phyloP scores from a whole-genome alignment of 2,113 vertebrate genomes.

The Chionodraco myersi region DNA sequence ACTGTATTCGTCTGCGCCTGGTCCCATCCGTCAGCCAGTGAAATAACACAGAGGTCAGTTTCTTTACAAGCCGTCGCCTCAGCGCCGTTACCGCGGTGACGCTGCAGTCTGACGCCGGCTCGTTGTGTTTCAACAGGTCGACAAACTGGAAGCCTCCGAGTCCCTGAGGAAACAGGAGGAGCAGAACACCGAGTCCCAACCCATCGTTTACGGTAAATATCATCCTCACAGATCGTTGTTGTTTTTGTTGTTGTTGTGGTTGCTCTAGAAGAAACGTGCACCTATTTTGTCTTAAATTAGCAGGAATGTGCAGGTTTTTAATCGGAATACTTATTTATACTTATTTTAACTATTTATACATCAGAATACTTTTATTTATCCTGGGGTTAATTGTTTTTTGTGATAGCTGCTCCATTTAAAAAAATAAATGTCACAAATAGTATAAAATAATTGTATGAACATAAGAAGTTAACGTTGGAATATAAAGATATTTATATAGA shows the following conservation, averaged over 20 bases:
- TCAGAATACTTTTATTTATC: too few species aligned
- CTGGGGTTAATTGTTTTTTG: too few species aligned
- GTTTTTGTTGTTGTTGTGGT: not conserved
- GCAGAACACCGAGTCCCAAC: conserved; percentile 97
- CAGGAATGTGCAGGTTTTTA: too few species aligned
- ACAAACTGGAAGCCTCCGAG: conserved; percentile 97
- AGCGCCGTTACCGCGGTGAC: not conserved
- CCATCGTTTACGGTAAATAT: conserved; percentile 96
- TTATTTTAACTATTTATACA: too few species aligned
- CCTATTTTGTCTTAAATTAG: not conserved
- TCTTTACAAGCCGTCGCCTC: conserved; percentile 61
- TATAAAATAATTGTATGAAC: too few species aligned
- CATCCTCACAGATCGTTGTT: not conserved
- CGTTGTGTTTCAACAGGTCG: conserved; percentile 85
- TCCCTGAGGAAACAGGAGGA: conserved; percentile 99
- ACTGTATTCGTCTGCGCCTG: conserved; percentile 81
- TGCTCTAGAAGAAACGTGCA: not conserved
- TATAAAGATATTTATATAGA: too few species aligned
- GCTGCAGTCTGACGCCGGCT: conserved; percentile 26
- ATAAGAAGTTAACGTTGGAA: too few species aligned
- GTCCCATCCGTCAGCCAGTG: conserved; percentile 86
- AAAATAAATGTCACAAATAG: too few species aligned
- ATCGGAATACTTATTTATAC: too few species aligned
- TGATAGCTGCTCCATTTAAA: too few species aligned
- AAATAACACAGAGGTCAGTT: conserved; percentile 83